Evolutionary conservation across 2,888 invertebrate species (phyloP), one percentile per base, ranked within the genome.

Genomic region (Julus scanicus): DNA sequence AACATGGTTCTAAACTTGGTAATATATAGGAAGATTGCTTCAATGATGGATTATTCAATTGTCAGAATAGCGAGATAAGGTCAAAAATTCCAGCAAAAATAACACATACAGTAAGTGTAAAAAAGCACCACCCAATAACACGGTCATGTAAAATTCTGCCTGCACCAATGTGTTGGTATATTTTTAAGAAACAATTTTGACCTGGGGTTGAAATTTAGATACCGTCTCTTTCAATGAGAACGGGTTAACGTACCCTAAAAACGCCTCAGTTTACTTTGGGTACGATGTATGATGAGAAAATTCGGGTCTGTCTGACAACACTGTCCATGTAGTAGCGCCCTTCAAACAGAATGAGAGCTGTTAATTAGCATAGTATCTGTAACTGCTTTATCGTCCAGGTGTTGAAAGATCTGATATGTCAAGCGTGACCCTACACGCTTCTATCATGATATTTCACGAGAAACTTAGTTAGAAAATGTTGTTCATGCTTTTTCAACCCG

Each of bases 401-500:
- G 63, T 63, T 63, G 63, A 63, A 63, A 63, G 63, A 63, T 63
- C 63, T 53, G 53, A 53, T 53, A 53, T 11, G 11, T 53, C 6
- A 15, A 53, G 53, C 53, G 11, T 53, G 53, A 53, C 53, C 3
- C 13, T 9, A 11, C 53, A 53, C 2, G 53, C 53, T 53, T 4
- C 53, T 53, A 9, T 15, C 53, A 15, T 53, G 53, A 53, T 8
- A 53, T 53, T 53, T 53, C 53, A 53, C 4, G 53, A 53, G 11
- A 53, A 53, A 53, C 2, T 11, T 4, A 53, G 53, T 15, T 15
- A 53, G 53, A 53, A 53, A 63, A n/a, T n/a, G n/a, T 63, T 53
- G 53, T 15, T 63, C 63, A 13, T 63, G 63, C n/a, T 63, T n/a
- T 63, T 63, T 63, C 63, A 63, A 63, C 63, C 63, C 63, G n/a